Conservation (phyloP, 2,797 vertebrate species). For the Enteromius paludinosus region DNA sequence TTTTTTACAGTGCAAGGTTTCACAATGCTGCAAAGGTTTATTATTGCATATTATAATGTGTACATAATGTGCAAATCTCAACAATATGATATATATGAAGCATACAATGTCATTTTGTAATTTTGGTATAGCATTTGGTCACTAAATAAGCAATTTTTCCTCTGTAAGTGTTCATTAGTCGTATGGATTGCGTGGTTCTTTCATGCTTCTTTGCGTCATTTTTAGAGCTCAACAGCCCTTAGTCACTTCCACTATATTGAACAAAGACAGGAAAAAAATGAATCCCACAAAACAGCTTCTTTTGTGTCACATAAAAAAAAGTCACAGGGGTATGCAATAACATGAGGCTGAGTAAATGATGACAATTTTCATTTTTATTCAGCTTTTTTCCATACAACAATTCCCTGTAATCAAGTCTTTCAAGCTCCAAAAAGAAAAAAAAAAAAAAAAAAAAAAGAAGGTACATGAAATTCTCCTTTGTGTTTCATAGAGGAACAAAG, state of each 20-base stretch:
- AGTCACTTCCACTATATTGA: background rate
- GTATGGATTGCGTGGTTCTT: background rate
- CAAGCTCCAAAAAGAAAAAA: conserved; percentile 7
- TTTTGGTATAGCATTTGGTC: background rate
- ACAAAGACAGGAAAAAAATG: conserved; percentile 1
- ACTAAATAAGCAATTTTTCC: background rate
- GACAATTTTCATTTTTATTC: conserved; percentile 6
- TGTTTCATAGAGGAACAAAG: background rate
- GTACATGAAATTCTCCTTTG: background rate
- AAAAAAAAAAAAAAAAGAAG: background rate
- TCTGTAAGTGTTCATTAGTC: background rate
- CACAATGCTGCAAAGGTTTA: background rate
- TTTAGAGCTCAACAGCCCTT: background rate
- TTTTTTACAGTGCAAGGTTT: background rate
- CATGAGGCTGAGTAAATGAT: conserved; percentile 9
- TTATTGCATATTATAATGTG: background rate
- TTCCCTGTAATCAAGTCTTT: background rate
- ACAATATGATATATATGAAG: too few relatives aligned
- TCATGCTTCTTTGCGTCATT: background rate
- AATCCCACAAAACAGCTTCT: background rate
- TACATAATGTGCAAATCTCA: background rate
- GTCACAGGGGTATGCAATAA: background rate
- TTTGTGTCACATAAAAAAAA: conserved; percentile 14
- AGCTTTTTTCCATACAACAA: conserved; percentile 1
- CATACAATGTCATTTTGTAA: background rate